Evolutionary conservation across 37 sponge, comb jelly and placozoan genomes (phyloP).

Genomic region (Spongilla lacustris): DNA sequence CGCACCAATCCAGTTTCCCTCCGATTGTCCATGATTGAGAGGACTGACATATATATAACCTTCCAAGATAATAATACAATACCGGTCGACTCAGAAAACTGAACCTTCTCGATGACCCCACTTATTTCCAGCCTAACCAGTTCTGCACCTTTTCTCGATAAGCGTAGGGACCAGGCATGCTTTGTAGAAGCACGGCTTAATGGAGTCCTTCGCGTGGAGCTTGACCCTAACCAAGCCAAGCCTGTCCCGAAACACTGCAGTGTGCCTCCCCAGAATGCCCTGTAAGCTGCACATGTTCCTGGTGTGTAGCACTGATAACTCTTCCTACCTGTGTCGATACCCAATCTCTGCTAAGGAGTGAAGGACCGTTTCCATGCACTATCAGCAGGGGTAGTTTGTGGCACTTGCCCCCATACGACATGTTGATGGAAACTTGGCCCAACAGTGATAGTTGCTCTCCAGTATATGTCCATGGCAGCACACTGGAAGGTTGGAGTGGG

Average conservation of each 20-base stretch:
- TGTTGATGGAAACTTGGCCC: neutral
- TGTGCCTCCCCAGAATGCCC: conserved; percentile 8
- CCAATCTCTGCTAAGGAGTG: too few relatives aligned
- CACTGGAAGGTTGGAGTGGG: neutral
- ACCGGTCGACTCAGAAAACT: conserved; percentile 65
- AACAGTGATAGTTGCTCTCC: neutral
- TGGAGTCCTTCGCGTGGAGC: neutral
- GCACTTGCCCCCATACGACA: too few relatives aligned
- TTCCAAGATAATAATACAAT: too few relatives aligned
- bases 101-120: conserved; percentile 45
- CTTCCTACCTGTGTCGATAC: too few relatives aligned
- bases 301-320: too few relatives aligned
- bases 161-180: conserved; percentile 37
- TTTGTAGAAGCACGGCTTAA: conserved; percentile 20
- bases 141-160: conserved; percentile 30
- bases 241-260: conserved; percentile 32
- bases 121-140: conserved; percentile 6
- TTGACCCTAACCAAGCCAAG: conserved; percentile 22
- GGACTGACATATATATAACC: too few relatives aligned
- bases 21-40: too few relatives aligned
- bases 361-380: too few relatives aligned
- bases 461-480: neutral
- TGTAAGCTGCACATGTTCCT: too few relatives aligned
- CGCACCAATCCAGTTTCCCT: too few relatives aligned
- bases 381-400: too few relatives aligned